These are phyloP conservation scores for Eilema griseolum DNA, from an alignment of 2,888 invertebrate species.

Conservation along the genomic window DNA sequence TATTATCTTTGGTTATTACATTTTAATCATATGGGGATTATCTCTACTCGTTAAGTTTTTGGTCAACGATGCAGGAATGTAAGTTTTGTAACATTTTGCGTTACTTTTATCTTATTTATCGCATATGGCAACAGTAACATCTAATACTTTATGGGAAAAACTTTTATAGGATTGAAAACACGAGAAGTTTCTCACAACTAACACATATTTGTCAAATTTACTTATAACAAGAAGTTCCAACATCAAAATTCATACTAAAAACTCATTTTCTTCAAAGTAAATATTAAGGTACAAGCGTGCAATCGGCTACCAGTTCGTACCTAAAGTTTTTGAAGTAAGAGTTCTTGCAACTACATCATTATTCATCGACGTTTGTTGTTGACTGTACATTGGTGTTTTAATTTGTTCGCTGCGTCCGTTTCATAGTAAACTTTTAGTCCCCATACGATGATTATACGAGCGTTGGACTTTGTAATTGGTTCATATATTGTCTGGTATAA, in stretches of 20 bases:
- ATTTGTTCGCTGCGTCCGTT: slow-evolving; percentile 59
- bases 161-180: not conserved
- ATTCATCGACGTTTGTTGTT: not conserved
- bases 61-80: too few relatives aligned
- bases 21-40: too few relatives aligned
- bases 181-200: not conserved
- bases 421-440: slow-evolving; percentile 68
- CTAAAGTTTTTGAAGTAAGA: too few relatives aligned
- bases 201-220: too few relatives aligned
- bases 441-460: slow-evolving; percentile 54
- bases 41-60: too few relatives aligned
- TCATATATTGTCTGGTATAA: slow-evolving; percentile 41
- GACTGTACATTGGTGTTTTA: slow-evolving; percentile 62
- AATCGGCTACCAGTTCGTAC: too few relatives aligned
- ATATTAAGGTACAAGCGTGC: too few relatives aligned
- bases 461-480: slow-evolving; percentile 52
- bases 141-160: too few relatives aligned
- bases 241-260: not conserved
- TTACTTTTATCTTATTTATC: too few relatives aligned
- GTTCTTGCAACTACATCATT: not conserved
- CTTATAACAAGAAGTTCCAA: not conserved
- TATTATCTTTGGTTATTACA: too few relatives aligned
- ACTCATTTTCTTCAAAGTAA: not conserved
- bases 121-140: too few relatives aligned
- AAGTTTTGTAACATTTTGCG: too few relatives aligned